Evolutionary conservation across 2,797 vertebrate species (phyloP), one percentile per base, ranked within the genome.

Genomic region (Meriones psammophilus): DNA sequence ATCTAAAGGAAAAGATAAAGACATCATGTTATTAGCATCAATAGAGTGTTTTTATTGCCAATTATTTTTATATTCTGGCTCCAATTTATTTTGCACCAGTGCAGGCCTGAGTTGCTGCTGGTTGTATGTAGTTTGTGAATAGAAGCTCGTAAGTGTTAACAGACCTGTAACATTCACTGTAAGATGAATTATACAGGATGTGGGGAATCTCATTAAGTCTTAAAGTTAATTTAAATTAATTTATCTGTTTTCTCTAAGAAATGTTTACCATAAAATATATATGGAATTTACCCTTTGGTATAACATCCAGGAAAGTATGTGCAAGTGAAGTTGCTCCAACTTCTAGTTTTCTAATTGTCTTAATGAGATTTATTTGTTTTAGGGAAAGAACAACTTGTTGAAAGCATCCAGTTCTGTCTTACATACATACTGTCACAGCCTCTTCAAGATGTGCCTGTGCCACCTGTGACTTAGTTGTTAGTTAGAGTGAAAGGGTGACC

Each of bases 221-320:
- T 98, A 98, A 99, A 98, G 97, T 98, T 99, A 99, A 99, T 98
- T 99, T 99, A 99, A 98, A 98, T 99, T 99, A 99, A 99, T 99
- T 99, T 99, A 99, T 99, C 98, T 99, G 98, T 98, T 95, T 95
- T 95, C 96, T 97, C 95, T 98, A 98, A 99, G 98, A 99, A 99
- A 98, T 98, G 98, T 99, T 98, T 99, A 99, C 99, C 98, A 93
- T 98, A 98, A 99, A 98, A 97, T 98, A 98, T 99, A 98, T 99
- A 97, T 98, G 98, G 98, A 94, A 97, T 98, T 96, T 98, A 97
- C 98, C 98, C 98, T 98, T 98, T 97, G 98, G 97, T 98, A 98
- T 98, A 97, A 98, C 98, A 98, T 98, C 98, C 98, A 98, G 98
- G 97, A 98, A 97, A 98, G 97, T 97, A 88, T 97, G 97, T 98